Evolutionary conservation across 2,888 invertebrate genomes (phyloP).

Genomic region (Amiota communis): DNA sequence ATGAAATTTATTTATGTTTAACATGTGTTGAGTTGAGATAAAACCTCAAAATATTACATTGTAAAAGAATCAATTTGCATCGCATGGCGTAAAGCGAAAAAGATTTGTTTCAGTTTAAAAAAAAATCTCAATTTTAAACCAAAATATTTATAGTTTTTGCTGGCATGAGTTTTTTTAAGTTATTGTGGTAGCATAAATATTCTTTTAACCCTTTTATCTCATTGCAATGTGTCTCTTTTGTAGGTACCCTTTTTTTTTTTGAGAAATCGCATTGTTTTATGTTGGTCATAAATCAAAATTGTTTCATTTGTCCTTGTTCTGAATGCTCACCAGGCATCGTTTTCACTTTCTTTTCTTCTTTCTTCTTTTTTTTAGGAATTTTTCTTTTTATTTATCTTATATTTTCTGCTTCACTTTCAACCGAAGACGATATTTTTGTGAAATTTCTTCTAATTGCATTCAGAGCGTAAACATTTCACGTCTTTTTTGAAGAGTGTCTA

Average conservation of each 20-base stretch:
- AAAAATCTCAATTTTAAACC: slow-evolving; percentile 29
- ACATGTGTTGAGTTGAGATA: too few relatives aligned
- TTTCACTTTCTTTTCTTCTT: slow-evolving; percentile 59
- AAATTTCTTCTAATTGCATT: slow-evolving; percentile 52
- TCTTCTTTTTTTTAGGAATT: too few relatives aligned
- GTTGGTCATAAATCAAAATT: slow-evolving; percentile 58
- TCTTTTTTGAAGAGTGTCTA: slow-evolving; percentile 8
- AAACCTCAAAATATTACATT: too few relatives aligned
- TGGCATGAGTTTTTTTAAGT: slow-evolving; percentile 57
- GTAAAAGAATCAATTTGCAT: too few relatives aligned
- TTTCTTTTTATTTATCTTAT: slow-evolving; percentile 32
- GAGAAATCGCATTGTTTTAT: slow-evolving; percentile 61
- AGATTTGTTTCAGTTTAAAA: too few relatives aligned
- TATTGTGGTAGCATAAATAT: slow-evolving; percentile 28
- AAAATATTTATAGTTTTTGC: slow-evolving; percentile 57
- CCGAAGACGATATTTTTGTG: slow-evolving; percentile 29
- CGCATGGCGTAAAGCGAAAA: too few relatives aligned
- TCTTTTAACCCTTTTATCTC: slow-evolving; percentile 52
- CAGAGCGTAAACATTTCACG: slow-evolving; percentile 48
- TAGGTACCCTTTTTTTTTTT: slow-evolving; percentile 32
- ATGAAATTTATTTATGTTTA: too few relatives aligned
- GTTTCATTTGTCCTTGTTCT: slow-evolving; percentile 26
- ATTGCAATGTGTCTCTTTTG: background rate
- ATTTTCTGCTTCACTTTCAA: slow-evolving; percentile 53
- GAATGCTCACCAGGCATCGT: slow-evolving; percentile 10